Percentiles rank a stretch among this genome's conserved stretches.
phyloP scores from a whole-genome alignment of 2,113 vertebrate species.

The Pelmatolapia mariae region DNA sequence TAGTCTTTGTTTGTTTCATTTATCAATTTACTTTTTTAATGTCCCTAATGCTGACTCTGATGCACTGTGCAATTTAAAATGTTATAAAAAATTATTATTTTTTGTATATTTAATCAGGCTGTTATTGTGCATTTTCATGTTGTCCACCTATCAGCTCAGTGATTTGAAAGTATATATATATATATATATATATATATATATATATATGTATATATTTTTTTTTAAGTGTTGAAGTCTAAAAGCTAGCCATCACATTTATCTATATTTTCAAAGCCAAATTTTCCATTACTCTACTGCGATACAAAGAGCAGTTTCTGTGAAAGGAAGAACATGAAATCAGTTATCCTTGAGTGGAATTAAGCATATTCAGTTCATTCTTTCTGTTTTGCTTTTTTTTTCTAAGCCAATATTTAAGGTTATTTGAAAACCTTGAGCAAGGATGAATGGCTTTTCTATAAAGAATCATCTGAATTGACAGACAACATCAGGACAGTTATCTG shows the following conservation, averaged over 20 bases:
- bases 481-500: not conserved
- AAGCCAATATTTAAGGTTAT: not conserved
- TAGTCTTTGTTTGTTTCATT: not conserved
- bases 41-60: not conserved
- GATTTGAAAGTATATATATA: not conserved
- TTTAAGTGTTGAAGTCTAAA: not conserved
- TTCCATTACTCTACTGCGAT: not conserved
- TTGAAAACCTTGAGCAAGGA: constrained; percentile 2
- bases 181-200: fast-evolving
- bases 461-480: constrained; percentile 1
- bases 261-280: not conserved
- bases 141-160: not conserved
- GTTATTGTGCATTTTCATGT: not conserved
- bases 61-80: not conserved
- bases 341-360: not conserved
- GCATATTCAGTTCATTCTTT: not conserved
- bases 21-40: not conserved
- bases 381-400: not conserved
- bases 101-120: not conserved
- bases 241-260: not conserved
- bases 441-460: not conserved
- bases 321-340: not conserved
- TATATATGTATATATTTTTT: too few relatives aligned
- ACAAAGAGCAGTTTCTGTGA: not conserved
- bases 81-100: not conserved